phyloP scores from a whole-genome alignment of 2,888 invertebrate species.

The Pseudococcus jackbeardsleyi region DNA sequence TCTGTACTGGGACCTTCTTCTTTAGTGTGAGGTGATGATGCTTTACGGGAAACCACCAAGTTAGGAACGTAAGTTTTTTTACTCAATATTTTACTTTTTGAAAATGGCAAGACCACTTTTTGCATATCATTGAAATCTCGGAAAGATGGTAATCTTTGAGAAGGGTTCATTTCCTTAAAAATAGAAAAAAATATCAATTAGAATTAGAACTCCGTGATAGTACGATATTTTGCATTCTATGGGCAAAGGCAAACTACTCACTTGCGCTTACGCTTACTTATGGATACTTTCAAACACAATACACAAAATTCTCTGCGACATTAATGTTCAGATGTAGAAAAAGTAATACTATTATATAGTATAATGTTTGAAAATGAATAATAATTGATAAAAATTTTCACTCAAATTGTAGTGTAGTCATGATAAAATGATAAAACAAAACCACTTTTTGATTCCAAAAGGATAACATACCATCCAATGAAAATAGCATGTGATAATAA shows the following conservation, averaged over 20 bases:
- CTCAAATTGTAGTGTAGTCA: too few species aligned
- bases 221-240: background rate
- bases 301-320: too few species aligned
- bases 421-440: too few species aligned
- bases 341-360: too few species aligned
- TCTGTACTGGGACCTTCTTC: slow-evolving; percentile 22
- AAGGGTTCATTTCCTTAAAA: slow-evolving; percentile 8
- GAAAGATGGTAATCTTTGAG: slow-evolving; percentile 24
- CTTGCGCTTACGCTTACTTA: too few species aligned
- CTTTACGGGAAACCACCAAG: slow-evolving; percentile 52
- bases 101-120: background rate
- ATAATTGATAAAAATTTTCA: too few species aligned
- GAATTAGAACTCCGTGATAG: background rate
- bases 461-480: background rate
- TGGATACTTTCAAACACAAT: too few species aligned
- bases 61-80: slow-evolving; percentile 59
- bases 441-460: too few species aligned
- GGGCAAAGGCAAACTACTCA: too few species aligned
- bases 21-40: slow-evolving; percentile 42
- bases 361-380: too few species aligned
- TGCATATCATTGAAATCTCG: slow-evolving; percentile 27
- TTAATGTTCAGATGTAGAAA: too few species aligned
- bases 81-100: slow-evolving; percentile 30
- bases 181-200: background rate
- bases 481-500: background rate